Percentiles rank a stretch among this genome's conserved stretches.
These are phyloP conservation scores for Turnix velox DNA, from an alignment of 2,113 vertebrate species.

Conservation along the genomic window DNA sequence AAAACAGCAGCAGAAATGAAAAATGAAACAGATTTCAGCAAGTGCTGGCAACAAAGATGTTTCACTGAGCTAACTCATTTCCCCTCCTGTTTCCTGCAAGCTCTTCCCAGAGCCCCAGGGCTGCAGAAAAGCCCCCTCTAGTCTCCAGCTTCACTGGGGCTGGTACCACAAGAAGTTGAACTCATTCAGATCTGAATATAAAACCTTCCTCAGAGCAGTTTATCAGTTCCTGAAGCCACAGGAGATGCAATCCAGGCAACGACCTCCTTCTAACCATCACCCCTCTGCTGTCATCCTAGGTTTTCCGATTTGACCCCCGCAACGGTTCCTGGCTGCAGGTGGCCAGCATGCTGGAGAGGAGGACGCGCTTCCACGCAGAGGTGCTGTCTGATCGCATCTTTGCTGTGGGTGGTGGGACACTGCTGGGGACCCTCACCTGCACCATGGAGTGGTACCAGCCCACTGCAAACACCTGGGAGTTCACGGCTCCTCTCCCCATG, in stretches of 20 bases:
- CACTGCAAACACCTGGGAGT: conserved; percentile 36
- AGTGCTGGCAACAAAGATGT: not conserved
- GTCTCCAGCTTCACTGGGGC: not conserved
- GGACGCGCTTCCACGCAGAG: conserved; percentile 15
- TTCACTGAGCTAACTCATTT: not conserved
- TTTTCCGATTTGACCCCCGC: conserved; percentile 56
- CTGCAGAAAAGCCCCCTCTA: not conserved
- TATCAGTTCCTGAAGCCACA: not conserved
- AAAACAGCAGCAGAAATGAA: not conserved
- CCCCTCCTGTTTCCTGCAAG: not conserved
- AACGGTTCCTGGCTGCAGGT: conserved; percentile 50
- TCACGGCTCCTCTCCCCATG: not conserved
- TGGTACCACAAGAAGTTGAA: not conserved
- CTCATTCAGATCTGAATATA: not conserved
- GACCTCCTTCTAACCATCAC: not conserved
- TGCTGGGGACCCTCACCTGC: conserved; percentile 42
- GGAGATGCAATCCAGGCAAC: not conserved
- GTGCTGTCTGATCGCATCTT: conserved; percentile 15
- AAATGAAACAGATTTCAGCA: not conserved
- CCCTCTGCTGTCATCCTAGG: not conserved
- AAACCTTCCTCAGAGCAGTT: not conserved
- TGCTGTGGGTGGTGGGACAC: conserved; percentile 39
- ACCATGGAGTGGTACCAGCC: conserved; percentile 42
- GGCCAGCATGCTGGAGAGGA: conserved; percentile 33
- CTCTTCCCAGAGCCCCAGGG: not conserved